Percentiles rank a stretch among this genome's conserved stretches.
Evolutionary conservation across 2,113 vertebrate species (phyloP).

Genomic region (Pelecanus crispus): DNA sequence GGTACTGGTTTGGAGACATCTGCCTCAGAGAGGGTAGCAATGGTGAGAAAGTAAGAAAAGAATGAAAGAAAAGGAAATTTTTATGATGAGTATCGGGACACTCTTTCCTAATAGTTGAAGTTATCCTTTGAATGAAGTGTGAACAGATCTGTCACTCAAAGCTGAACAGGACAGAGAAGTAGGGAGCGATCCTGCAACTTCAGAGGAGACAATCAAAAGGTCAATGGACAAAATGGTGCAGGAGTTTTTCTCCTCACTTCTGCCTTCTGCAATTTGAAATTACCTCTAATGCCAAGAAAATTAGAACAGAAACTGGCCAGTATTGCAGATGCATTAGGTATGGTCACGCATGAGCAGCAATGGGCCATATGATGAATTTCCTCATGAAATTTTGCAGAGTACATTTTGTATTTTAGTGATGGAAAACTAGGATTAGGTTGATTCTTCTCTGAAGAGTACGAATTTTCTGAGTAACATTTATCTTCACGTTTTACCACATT

Average conservation of each 20-base stretch:
- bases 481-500: not conserved
- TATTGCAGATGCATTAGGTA: not conserved
- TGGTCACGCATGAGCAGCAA: not conserved
- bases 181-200: not conserved
- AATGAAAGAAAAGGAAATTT: not conserved
- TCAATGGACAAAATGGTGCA: not conserved
- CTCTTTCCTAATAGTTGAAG: not conserved
- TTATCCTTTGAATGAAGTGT: not conserved
- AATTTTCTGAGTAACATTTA: not conserved
- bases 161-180: not conserved
- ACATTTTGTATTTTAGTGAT: not conserved
- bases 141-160: not conserved
- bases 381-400: not conserved
- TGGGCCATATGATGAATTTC: not conserved
- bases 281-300: not conserved
- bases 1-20: not conserved
- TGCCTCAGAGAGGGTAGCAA: not conserved
- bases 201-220: not conserved
- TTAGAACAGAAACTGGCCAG: not conserved
- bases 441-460: not conserved
- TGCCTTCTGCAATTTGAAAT: not conserved
- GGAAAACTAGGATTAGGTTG: not conserved
- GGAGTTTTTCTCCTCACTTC: not conserved
- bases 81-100: not conserved
- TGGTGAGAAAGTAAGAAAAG: not conserved